These are phyloP conservation scores for Panonychus citri DNA, from an alignment of 1,140 invertebrate species.

Conservation along the genomic window DNA sequence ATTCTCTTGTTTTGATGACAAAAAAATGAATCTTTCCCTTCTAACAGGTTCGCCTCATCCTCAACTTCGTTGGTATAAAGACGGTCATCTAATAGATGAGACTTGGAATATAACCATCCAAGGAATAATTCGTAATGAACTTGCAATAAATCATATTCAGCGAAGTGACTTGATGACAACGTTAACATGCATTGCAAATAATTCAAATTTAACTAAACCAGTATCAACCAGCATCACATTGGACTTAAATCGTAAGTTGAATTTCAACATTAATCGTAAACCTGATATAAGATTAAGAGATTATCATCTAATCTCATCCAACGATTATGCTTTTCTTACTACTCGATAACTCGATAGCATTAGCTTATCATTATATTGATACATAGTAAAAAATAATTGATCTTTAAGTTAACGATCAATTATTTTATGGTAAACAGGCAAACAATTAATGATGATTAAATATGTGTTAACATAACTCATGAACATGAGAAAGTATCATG, in stretches of 20 bases:
- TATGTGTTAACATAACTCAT: too few species aligned
- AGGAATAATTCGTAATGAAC: conserved; percentile 23
- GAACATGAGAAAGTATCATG: too few species aligned
- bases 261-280: background rate
- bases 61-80: conserved; percentile 54
- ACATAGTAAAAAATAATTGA: too few species aligned
- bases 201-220: conserved; percentile 49
- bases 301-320: too few species aligned
- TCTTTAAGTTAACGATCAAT: too few species aligned
- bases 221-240: conserved; percentile 45
- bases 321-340: too few species aligned
- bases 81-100: conserved; percentile 55
- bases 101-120: conserved; percentile 39
- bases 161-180: conserved; percentile 53
- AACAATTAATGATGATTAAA: too few species aligned
- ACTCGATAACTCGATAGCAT: too few species aligned
- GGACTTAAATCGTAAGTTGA: conserved; percentile 58
- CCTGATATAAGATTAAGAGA: too few species aligned
- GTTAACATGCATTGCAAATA: conserved; percentile 58
- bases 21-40: background rate
- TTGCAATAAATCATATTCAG: conserved; percentile 42
- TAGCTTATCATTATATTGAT: too few species aligned
- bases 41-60: conserved; percentile 44
- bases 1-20: too few species aligned
- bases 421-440: too few species aligned